Evolutionary conservation across 2,888 invertebrate genomes (phyloP), one percentile per base, ranked within the genome.

Genomic region (Eristalis tenax): DNA sequence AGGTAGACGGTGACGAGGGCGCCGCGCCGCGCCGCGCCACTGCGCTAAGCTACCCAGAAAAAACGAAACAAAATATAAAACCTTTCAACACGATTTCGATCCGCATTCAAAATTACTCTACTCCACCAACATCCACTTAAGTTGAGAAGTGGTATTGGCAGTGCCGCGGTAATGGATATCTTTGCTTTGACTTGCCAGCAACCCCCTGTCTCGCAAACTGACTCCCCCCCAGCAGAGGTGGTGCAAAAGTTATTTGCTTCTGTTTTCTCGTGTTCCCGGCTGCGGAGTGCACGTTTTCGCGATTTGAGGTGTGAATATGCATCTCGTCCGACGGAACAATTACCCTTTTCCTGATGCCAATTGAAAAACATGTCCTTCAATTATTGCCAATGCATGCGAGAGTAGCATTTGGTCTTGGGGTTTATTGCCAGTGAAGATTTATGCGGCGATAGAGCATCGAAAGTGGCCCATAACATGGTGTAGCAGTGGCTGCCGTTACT

Each of bases 31-130:
- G n/a, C n/a, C n/a, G n/a, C 32, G 32, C 32, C 32, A 5, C 50
- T 18, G 50, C 18, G n/a, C n/a, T 18, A 15, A 50, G 50, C 18
- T 8, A 63, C 66, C 64, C 40, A 68, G 22, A 56, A 76, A 69
- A 66, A 71, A 40, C 66, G 32, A 71, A 59, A 40, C 32, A 26
- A 26, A 66, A 38, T 18, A 40, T 18, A 64, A 80, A 85, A 82
- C 76, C 81, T 82, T 86, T 86, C 83, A 75, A 86, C 78, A 86
- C 86, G 86, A 86, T 71, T 86, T 83, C 78, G 83, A 86, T 86
- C 86, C 78, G 78, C 70, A 83, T 86, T 86, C 66, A 69, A 86
- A 86, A 85, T 83, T 74, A 83, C 74, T 70, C 69, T 66, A 66
- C 61, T 70, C 69, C 75, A 70, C 56, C 68, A 70, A 32, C 77